Conservation (phyloP, 2,797 vertebrate genomes). For the Neosilurus mollespiculum region DNA sequence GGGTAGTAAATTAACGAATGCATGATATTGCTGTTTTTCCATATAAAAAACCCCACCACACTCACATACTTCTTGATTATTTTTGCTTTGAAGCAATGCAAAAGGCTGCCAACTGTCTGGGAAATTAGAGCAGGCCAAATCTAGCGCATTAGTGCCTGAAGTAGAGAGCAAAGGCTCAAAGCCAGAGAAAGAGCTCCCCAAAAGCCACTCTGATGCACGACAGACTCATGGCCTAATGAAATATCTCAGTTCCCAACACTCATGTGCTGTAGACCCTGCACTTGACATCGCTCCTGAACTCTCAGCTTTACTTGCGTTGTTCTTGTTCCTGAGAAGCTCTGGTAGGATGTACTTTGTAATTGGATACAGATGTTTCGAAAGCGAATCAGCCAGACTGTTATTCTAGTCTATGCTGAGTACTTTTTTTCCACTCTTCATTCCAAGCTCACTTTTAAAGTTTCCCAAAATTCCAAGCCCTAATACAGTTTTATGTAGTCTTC, state of each 20-base stretch:
- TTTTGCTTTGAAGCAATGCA: constrained; percentile 40
- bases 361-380: constrained; percentile 90
- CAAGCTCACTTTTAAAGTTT: constrained; percentile 83
- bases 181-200: constrained; percentile 30
- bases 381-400: constrained; percentile 87
- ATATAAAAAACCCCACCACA: constrained; percentile 39
- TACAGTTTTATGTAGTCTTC: constrained; percentile 72
- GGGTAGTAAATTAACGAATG: constrained; percentile 53
- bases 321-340: constrained; percentile 76
- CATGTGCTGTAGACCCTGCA: constrained; percentile 67
- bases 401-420: constrained; percentile 90
- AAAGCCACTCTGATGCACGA: constrained; percentile 30
- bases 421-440: constrained; percentile 72
- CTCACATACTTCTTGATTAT: constrained; percentile 38
- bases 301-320: constrained; percentile 72
- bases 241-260: constrained; percentile 67
- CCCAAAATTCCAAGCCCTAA: constrained; percentile 83
- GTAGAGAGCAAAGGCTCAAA: constrained; percentile 24
- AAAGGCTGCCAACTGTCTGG: constrained; percentile 14
- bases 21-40: constrained; percentile 44
- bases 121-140: constrained; percentile 33
- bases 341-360: constrained; percentile 91
- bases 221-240: constrained; percentile 63
- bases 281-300: constrained; percentile 80
- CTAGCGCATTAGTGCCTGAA: constrained; percentile 11